These are phyloP conservation scores for Triplophysa tibetana DNA, from an alignment of 2,113 vertebrate genomes.

Conservation along the genomic window DNA sequence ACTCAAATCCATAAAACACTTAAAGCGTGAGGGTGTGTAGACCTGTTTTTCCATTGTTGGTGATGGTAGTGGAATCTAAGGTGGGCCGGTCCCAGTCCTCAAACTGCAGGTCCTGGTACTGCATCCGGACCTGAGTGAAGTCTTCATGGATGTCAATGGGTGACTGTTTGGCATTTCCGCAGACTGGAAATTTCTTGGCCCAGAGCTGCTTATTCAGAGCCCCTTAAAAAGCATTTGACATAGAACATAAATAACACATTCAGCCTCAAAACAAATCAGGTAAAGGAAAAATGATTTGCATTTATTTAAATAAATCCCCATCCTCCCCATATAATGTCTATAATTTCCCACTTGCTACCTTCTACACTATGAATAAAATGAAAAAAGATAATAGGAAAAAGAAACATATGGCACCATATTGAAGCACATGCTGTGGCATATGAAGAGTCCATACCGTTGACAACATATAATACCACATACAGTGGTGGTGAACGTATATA, in stretches of 20 bases:
- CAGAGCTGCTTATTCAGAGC: slow-evolving; percentile 87
- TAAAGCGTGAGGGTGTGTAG: background rate
- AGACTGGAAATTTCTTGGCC: slow-evolving; percentile 88
- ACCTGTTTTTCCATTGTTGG: slow-evolving; percentile 95
- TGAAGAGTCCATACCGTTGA: background rate
- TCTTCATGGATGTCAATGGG: slow-evolving; percentile 94
- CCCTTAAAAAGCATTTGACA: slow-evolving; percentile 67
- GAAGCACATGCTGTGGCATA: slow-evolving; percentile 8
- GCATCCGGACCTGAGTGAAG: slow-evolving; percentile 87
- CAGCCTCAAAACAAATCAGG: too few species aligned
- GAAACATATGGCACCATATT: background rate
- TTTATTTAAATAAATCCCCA: too few species aligned
- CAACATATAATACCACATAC: slow-evolving; percentile 5
- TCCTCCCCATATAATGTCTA: background rate
- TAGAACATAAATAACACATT: background rate
- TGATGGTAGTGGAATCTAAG: slow-evolving; percentile 81
- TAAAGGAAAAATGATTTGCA: too few species aligned
- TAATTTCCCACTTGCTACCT: background rate
- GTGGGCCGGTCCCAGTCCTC: slow-evolving; percentile 85
- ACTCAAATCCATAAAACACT: too few species aligned
- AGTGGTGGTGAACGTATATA: slow-evolving; percentile 12
- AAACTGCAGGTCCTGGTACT: slow-evolving; percentile 88
- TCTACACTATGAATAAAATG: background rate
- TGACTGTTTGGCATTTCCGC: slow-evolving; percentile 88
- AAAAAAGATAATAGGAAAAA: background rate